phyloP scores from a whole-genome alignment of 2,888 invertebrate species.

The Alentia gelatinosa region DNA sequence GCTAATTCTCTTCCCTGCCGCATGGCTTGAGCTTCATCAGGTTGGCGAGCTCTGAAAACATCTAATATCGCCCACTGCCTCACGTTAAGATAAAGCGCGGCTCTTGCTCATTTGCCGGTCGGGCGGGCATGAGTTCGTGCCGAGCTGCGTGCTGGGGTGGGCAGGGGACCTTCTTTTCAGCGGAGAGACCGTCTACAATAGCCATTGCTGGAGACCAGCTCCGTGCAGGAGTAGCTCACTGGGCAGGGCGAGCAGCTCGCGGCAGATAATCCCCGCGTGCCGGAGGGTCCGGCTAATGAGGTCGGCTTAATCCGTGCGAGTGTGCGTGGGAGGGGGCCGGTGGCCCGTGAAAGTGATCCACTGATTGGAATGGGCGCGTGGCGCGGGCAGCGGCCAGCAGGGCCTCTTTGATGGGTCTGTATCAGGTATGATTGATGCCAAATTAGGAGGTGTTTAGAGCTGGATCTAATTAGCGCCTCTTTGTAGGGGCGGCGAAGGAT shows the following conservation, averaged over 20 bases:
- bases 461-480: slow-evolving; percentile 21
- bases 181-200: background rate
- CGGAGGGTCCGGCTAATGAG: background rate
- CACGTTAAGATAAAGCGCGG: background rate
- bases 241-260: background rate
- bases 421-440: slow-evolving; percentile 8
- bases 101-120: background rate
- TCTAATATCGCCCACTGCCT: background rate
- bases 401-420: background rate
- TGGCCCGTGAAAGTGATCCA: background rate
- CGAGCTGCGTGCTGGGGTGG: background rate
- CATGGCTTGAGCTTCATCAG: slow-evolving; percentile 42
- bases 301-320: background rate
- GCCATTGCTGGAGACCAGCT: background rate
- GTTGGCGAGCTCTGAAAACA: background rate
- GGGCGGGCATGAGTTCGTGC: background rate
- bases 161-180: background rate
- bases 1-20: slow-evolving; percentile 43
- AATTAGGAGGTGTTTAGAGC: slow-evolving; percentile 35
- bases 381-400: background rate
- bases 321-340: background rate
- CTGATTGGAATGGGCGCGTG: background rate
- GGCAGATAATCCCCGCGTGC: background rate
- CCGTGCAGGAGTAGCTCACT: background rate
- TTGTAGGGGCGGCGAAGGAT: background rate